phyloP scores from a whole-genome alignment of 2,113 vertebrate genomes.

The Machaerirhynchus nigripectus region DNA sequence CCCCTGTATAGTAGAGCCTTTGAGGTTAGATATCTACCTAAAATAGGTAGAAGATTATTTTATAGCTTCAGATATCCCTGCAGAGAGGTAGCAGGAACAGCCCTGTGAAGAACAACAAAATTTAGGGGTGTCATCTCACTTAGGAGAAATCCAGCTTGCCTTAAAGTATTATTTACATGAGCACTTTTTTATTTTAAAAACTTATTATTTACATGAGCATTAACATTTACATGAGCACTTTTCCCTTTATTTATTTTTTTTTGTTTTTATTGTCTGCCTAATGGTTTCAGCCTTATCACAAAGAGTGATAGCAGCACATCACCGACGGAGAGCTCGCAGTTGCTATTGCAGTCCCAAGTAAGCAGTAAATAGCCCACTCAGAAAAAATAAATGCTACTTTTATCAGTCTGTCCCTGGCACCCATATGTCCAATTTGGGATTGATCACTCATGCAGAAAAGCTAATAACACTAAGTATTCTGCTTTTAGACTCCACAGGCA shows the following conservation, averaged over 20 bases:
- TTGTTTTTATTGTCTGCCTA: neutral
- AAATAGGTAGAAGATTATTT: neutral
- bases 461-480: neutral
- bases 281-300: slow-evolving; percentile 30
- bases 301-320: neutral
- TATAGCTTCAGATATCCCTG: neutral
- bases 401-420: neutral
- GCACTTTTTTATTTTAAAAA: too few species aligned
- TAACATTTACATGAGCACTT: neutral
- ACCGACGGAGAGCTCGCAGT: neutral
- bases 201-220: too few species aligned
- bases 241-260: neutral
- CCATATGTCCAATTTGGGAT: slow-evolving; percentile 1
- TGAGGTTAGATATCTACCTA: neutral
- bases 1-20: neutral
- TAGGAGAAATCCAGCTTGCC: neutral
- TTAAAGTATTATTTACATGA: neutral
- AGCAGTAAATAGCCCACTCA: slow-evolving; percentile 12
- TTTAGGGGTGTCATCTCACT: neutral
- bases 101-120: neutral
- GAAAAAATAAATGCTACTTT: neutral
- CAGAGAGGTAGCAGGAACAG: neutral
- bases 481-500: neutral
- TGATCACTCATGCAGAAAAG: slow-evolving; percentile 24
- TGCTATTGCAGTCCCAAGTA: neutral